Evolutionary conservation across 2,888 invertebrate species (phyloP), one percentile per base, ranked within the genome.

Genomic region (Mechanitis mazaeus): DNA sequence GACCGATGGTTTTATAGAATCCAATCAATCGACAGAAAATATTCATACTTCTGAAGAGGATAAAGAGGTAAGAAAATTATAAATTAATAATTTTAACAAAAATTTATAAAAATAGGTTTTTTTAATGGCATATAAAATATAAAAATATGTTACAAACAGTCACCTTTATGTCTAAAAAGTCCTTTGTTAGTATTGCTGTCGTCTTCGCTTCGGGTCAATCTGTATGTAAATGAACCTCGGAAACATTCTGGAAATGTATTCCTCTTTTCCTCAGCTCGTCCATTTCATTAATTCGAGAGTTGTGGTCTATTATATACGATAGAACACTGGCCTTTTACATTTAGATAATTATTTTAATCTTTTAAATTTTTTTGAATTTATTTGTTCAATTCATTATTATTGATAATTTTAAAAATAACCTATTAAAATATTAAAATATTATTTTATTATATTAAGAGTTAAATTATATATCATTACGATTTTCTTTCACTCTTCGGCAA

Each of bases 191-290:
- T 71, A 74, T 77, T 77, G 76, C 75, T 72, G 76, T 78, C 73
- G 76, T 69, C 74, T 73, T 70, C 68, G 66, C 65, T 71, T 70
- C 73, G 74, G 71, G 78, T 81, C 84, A 86, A 86, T 87, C 79
- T 87, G 83, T 85, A 87, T 87, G 87, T 76, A 81, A 87, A 87
- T 86, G 79, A 76, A 75, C 69, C 67, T 60, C 70, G 68, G 62
- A 71, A 69, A 68, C 67, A 75, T 75, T 71, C 74, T 72, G 68
- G 69, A 66, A 66, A 71, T 72, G 72, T 72, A 75, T 71, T 74
- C 67, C 67, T 70, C 72, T 73, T 71, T 70, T 70, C 62, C 64
- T 64, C 55, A 33, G 45, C 62, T 61, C 61, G 55, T 58, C 66
- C 64, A 66, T 70, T 64, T 76, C 73, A 74, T 76, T 75, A 74